A percentile compares a stretch with the other conserved stretches of the same genome.
Evolutionary conservation across 1,140 invertebrate species (phyloP).

Genomic region (Drosophila eugracilis): DNA sequence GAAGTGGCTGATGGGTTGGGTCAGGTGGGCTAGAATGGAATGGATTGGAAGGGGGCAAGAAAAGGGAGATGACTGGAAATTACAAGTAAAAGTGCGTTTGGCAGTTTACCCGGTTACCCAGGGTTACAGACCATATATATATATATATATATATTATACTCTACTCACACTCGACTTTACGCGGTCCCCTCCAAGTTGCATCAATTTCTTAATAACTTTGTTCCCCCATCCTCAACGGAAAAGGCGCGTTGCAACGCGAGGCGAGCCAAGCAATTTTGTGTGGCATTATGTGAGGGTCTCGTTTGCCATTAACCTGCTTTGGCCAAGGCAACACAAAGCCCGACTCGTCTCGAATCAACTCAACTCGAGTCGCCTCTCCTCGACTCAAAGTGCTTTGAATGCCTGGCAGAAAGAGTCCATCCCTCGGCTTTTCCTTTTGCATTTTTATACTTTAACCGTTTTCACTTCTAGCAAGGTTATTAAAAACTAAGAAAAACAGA

Average conservation of each 20-base stretch:
- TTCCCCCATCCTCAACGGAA: slow-evolving; percentile 32
- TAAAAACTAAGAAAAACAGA: slow-evolving; percentile 26
- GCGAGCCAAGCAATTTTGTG: slow-evolving; percentile 70
- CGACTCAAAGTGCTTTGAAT: slow-evolving; percentile 51
- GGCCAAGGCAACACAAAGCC: slow-evolving; percentile 30
- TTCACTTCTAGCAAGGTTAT: slow-evolving; percentile 42
- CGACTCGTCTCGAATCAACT: slow-evolving; percentile 10
- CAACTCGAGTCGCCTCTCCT: slow-evolving; percentile 22
- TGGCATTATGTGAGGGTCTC: slow-evolving; percentile 80
- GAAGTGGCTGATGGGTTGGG: slow-evolving; percentile 62
- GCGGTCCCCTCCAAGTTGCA: slow-evolving; percentile 46
- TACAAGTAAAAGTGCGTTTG: slow-evolving; percentile 69
- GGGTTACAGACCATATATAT: slow-evolving; percentile 22
- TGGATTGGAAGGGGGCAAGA: background rate
- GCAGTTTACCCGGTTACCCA: slow-evolving; percentile 68
- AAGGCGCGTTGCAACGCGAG: slow-evolving; percentile 22
- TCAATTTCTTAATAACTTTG: slow-evolving; percentile 81
- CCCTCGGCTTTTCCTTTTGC: slow-evolving; percentile 10
- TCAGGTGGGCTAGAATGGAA: slow-evolving; percentile 7
- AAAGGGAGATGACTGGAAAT: slow-evolving; percentile 51
- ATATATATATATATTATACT: slow-evolving; percentile 6
- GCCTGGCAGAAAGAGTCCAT: slow-evolving; percentile 23
- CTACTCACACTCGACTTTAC: background rate
- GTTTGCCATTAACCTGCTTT: slow-evolving; percentile 73
- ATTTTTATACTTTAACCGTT: slow-evolving; percentile 64